A percentile compares a stretch with the other conserved stretches of the same genome.
Evolutionary conservation across 2,888 invertebrate genomes (phyloP).

Genomic region (Therioaphis trifolii): DNA sequence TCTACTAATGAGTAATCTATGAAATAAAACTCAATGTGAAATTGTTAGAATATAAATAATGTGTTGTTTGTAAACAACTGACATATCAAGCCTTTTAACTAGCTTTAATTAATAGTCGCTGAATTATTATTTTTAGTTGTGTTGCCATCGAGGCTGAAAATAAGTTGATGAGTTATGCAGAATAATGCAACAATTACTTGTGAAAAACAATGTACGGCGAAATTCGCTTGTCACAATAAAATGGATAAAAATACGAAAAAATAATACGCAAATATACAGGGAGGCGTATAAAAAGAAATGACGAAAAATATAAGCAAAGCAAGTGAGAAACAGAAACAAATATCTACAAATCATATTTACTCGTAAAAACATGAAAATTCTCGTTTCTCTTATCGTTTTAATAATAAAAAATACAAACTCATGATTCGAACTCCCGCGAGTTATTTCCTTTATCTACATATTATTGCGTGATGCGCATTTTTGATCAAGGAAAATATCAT

Average conservation of each 20-base stretch:
- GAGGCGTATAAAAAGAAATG: not conserved
- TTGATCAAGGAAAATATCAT: not conserved
- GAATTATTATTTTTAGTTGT: no score
- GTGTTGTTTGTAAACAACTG: no score
- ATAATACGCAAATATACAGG: not conserved
- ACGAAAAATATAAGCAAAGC: not conserved
- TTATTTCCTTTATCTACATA: not conserved
- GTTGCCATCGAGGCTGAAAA: no score
- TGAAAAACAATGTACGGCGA: no score
- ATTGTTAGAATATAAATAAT: no score
- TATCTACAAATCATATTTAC: constrained; percentile 16
- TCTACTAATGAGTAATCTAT: no score
- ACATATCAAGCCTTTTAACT: no score
- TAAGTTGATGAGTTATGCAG: no score
- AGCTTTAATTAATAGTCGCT: no score
- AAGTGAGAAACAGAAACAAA: constrained; percentile 6
- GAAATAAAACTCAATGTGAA: no score
- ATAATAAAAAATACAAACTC: constrained; percentile 10
- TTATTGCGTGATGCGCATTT: constrained; percentile 24
- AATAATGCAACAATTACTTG: no score
- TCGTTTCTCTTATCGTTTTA: constrained; percentile 6
- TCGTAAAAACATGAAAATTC: constrained; percentile 12
- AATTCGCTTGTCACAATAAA: no score
- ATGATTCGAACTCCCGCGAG: not conserved
- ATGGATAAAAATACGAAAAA: not conserved